A percentile compares a stretch with the other conserved stretches of the same genome.
Evolutionary conservation across 2,888 invertebrate genomes (phyloP).

Genomic region (Boloria euphrosyne): DNA sequence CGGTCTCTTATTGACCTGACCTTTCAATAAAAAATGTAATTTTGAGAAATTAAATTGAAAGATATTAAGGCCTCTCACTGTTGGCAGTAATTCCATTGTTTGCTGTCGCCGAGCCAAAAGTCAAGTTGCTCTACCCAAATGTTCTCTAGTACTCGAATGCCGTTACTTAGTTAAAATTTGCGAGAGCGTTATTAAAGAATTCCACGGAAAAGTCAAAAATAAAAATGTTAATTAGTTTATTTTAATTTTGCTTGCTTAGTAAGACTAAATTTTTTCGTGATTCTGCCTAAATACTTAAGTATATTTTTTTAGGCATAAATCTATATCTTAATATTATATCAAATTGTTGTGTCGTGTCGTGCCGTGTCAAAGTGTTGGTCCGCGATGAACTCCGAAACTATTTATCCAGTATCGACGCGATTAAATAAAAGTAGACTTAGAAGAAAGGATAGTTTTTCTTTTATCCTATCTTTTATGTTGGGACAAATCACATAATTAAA

Average conservation of each 20-base stretch:
- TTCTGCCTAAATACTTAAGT: background rate
- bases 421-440: no score
- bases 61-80: conserved; percentile 29
- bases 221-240: conserved; percentile 6
- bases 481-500: no score
- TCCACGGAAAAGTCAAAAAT: conserved; percentile 8
- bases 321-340: no score
- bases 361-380: no score
- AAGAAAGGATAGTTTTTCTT: no score
- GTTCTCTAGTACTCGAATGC: conserved; percentile 32
- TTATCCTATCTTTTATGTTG: no score
- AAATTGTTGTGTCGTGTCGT: no score
- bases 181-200: conserved; percentile 27
- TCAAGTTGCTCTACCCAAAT: conserved; percentile 38
- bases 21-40: conserved; percentile 16
- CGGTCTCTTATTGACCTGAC: background rate
- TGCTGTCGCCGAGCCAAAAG: conserved; percentile 45
- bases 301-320: no score
- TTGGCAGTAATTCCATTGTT: conserved; percentile 38
- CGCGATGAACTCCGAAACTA: no score
- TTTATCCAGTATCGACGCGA: no score
- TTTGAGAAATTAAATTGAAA: conserved; percentile 25
- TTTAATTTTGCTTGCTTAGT: background rate
- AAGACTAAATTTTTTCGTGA: background rate
- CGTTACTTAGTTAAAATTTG: conserved; percentile 30